These are phyloP conservation scores for Apeira syringaria DNA, from an alignment of 2,888 invertebrate genomes.

Conservation along the genomic window DNA sequence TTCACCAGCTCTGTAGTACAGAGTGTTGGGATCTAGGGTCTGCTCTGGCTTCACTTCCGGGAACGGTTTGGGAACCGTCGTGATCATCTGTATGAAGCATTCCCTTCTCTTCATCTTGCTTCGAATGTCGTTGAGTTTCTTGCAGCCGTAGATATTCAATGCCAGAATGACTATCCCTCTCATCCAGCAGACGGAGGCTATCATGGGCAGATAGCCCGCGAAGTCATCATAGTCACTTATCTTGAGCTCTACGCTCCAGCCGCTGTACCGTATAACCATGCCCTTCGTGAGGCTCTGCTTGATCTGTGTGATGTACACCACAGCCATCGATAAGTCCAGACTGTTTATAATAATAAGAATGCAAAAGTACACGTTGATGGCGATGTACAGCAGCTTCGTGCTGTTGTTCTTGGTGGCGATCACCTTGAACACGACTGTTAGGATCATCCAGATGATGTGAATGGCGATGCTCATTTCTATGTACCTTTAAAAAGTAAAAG, in stretches of 20 bases:
- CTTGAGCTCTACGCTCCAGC: conserved; percentile 58
- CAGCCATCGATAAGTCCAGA: conserved; percentile 66
- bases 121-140: conserved; percentile 35
- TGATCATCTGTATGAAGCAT: conserved; percentile 37
- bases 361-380: conserved; percentile 27
- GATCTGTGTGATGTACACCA: conserved; percentile 63
- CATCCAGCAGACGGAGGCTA: conserved; percentile 56
- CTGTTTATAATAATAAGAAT: conserved; percentile 45
- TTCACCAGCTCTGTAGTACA: conserved; percentile 53
- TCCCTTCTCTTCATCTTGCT: conserved; percentile 45
- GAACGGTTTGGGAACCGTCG: conserved; percentile 42
- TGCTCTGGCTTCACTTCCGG: conserved; percentile 45
- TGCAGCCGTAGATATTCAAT: conserved; percentile 56
- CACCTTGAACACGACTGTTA: conserved; percentile 41
- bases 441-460: conserved; percentile 53
- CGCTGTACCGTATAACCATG: conserved; percentile 52
- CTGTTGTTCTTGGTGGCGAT: conserved; percentile 28
- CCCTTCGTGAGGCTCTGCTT: conserved; percentile 61
- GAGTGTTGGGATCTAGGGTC: conserved; percentile 24
- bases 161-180: conserved; percentile 50
- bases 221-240: conserved; percentile 50
- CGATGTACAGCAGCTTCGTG: conserved; percentile 34
- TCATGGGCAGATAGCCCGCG: conserved; percentile 65
- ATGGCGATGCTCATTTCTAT: conserved; percentile 45
- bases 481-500: conserved; percentile 45